Percentiles rank a stretch among this genome's conserved stretches.
Conservation (phyloP, 1,140 invertebrate genomes). For the Drosophila santomea region DNA sequence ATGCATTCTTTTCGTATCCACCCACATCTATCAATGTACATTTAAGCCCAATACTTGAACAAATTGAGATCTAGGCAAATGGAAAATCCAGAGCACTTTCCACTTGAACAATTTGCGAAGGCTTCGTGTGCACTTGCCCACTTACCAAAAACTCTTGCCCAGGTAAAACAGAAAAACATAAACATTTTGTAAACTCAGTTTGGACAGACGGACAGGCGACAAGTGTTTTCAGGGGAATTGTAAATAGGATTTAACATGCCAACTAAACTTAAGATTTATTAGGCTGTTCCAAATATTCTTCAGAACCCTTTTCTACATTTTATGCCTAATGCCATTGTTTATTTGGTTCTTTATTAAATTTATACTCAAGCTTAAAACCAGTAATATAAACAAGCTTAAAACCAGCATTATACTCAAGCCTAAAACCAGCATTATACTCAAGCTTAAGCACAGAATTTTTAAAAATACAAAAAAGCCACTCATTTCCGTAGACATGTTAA, state of each 20-base stretch:
- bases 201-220: neutral
- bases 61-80: conserved; percentile 39
- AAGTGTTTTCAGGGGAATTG: neutral
- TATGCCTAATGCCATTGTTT: no score
- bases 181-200: conserved; percentile 18
- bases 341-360: no score
- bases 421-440: no score
- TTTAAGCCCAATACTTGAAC: conserved; percentile 27
- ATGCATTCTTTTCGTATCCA: conserved; percentile 28
- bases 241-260: neutral
- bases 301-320: no score
- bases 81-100: conserved; percentile 47
- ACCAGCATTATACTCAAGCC: no score
- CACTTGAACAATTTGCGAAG: conserved; percentile 37
- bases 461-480: neutral
- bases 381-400: no score
- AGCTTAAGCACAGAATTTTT: no score
- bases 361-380: no score
- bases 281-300: no score
- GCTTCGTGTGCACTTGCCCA: conserved; percentile 6
- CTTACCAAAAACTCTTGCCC: conserved; percentile 4
- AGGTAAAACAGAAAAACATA: conserved; percentile 15
- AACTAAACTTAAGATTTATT: no score
- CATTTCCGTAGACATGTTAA: neutral
- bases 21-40: conserved; percentile 19